phyloP scores from a whole-genome alignment of 2,888 invertebrate species.

The Fragum fragum region DNA sequence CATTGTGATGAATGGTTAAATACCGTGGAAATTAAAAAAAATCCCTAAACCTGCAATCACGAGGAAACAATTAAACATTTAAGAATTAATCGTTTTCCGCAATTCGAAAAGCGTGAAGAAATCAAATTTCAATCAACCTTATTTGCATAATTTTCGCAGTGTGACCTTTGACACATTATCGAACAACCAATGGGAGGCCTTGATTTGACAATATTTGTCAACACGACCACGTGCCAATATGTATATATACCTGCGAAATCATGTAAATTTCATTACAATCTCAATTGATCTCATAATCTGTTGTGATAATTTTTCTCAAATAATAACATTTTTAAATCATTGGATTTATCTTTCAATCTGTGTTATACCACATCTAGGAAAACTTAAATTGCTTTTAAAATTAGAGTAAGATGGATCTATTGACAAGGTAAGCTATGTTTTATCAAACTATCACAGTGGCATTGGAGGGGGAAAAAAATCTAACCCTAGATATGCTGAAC shows the following conservation, averaged over 20 bases:
- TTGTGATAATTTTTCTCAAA: no score
- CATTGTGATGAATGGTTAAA: no score
- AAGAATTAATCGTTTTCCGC: constrained; percentile 14
- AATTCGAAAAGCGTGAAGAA: neutral
- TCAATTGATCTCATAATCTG: neutral
- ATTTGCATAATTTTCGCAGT: constrained; percentile 20
- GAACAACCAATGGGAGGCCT: neutral
- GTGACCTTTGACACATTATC: neutral
- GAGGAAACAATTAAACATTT: constrained; percentile 27
- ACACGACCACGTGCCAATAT: constrained; percentile 7
- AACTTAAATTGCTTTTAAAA: no score
- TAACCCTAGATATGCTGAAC: no score
- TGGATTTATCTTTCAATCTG: no score
- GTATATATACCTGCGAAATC: constrained; percentile 4
- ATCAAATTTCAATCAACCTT: neutral
- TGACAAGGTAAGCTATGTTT: neutral
- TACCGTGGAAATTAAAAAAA: no score
- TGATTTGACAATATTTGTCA: neutral
- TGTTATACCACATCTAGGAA: no score
- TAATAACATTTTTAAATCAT: no score
- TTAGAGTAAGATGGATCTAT: no score
- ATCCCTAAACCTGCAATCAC: no score
- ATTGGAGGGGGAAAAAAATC: no score
- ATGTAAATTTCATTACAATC: neutral
- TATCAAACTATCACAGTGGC: neutral